Base-by-base conservation (phyloP, 2,113 vertebrate genomes). In the Garra rufa region DNA sequence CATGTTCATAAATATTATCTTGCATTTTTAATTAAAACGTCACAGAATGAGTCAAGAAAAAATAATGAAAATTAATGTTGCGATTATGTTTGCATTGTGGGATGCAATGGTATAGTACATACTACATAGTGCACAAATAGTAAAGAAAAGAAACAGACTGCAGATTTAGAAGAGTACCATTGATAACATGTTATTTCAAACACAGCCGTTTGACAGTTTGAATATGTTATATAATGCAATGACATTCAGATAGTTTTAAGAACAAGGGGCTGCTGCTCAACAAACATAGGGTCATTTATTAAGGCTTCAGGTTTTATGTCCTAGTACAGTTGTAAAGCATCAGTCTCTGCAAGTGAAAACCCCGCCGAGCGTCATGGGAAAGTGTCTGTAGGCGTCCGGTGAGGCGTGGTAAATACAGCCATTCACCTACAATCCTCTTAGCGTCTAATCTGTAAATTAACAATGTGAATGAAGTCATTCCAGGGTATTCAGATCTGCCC, bases 391-490 rank as follows among this genome's bases (percentile, higher is more conserved):
- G 76, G 76, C 55, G 76, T 61, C 10, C 21, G 19, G n/a, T 61
- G 76, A 21, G 59, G 82, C 19, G 14, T 65, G 71, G 65, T 34
- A 48, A 43, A 57, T 38, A 38, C 19, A 50, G 38, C 59, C 46
- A 75, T 75, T 75, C 46, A 52, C 65, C 9, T 44, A 24, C 55
- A 85, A 85, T 63, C 24, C 83, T 80, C 50, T 80, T 44, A 85
- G 24, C 1, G n/a, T 28, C 52, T 43, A 67, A 74, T 63, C 21
- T 75, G 55, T 63, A 52, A 59, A 80, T 50, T 26, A 57, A 34
- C 38, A 21, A 73, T 41, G 48, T 43, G 48, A 73, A 38, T 11
- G 17, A 43, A 57, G 30, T 73, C 50, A 26, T 24, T 67, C 65
- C 70, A 85, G 46, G 44, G 44, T n/a, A 50, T 76, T 79, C 76